These are phyloP conservation scores for Laterallus jamaicensis DNA, from an alignment of 2,113 vertebrate genomes.

Conservation along the genomic window DNA sequence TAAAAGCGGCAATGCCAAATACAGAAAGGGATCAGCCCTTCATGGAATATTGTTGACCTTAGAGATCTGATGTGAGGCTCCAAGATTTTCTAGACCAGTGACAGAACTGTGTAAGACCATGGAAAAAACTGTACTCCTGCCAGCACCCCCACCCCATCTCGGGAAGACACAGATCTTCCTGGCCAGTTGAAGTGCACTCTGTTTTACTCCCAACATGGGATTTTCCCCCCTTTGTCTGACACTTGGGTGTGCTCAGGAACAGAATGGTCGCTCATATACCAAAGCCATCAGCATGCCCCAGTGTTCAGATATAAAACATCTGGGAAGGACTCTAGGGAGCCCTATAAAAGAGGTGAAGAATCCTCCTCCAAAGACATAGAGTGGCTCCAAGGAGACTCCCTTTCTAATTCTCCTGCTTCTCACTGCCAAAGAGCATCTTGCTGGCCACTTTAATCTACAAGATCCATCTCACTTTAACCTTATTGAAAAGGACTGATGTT, in stretches of 20 bases:
- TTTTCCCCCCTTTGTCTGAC: background rate
- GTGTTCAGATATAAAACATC: background rate
- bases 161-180: background rate
- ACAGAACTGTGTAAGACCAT: background rate
- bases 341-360: background rate
- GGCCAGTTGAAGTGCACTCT: background rate
- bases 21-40: background rate
- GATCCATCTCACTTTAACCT: slow-evolving; percentile 53
- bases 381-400: slow-evolving; percentile 22
- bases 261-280: background rate
- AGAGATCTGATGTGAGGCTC: background rate
- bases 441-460: slow-evolving; percentile 42
- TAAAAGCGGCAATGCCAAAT: background rate
- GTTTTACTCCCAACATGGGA: background rate
- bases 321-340: background rate
- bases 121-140: accelerated
- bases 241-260: background rate
- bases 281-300: background rate
- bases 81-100: background rate
- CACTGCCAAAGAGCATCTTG: slow-evolving; percentile 43
- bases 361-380: slow-evolving; percentile 3
- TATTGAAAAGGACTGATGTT: slow-evolving; percentile 61
- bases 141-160: background rate
- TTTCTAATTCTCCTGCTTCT: background rate
- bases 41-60: background rate